Conservation (phyloP, 2,888 invertebrate genomes). For the Eupithecia subfuscata region DNA sequence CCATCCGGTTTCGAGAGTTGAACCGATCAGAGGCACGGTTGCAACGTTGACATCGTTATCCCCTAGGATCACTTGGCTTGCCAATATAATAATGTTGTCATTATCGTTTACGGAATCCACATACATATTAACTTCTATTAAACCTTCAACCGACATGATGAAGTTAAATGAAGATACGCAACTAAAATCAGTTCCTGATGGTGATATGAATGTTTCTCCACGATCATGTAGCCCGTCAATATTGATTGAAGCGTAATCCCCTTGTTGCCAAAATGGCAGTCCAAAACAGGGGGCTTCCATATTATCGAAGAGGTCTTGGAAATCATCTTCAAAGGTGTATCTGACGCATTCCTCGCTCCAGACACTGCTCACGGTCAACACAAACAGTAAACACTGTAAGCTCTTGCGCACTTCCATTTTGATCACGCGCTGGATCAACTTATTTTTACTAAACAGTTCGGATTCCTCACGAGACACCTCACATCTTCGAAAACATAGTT, state of each 20-base stretch:
- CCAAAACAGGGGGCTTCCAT: slow-evolving; percentile 45
- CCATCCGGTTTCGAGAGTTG: slow-evolving; percentile 47
- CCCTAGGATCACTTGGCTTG: slow-evolving; percentile 44
- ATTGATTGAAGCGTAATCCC: slow-evolving; percentile 42
- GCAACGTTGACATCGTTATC: slow-evolving; percentile 42
- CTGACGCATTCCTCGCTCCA: slow-evolving; percentile 55
- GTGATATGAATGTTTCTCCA: slow-evolving; percentile 53
- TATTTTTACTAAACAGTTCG: neutral
- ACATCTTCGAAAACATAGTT: slow-evolving; percentile 33
- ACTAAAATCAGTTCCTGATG: slow-evolving; percentile 35
- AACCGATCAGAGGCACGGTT: neutral
- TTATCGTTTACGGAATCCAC: slow-evolving; percentile 45
- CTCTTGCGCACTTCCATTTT: slow-evolving; percentile 43
- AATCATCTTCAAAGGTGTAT: slow-evolving; percentile 58
- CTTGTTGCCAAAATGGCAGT: slow-evolving; percentile 49
- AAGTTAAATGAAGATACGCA: slow-evolving; percentile 53
- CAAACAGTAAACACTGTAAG: slow-evolving; percentile 36
- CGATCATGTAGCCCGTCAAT: slow-evolving; percentile 46
- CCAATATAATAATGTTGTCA: slow-evolving; percentile 55
- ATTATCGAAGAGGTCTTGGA: slow-evolving; percentile 50
- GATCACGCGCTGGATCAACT: slow-evolving; percentile 13
- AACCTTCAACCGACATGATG: slow-evolving; percentile 51
- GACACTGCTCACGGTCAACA: slow-evolving; percentile 45
- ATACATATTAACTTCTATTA: slow-evolving; percentile 57
- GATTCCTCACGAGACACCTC: slow-evolving; percentile 1